Conservation (phyloP, 2,888 invertebrate genomes). For the Parnassius mnemosyne region DNA sequence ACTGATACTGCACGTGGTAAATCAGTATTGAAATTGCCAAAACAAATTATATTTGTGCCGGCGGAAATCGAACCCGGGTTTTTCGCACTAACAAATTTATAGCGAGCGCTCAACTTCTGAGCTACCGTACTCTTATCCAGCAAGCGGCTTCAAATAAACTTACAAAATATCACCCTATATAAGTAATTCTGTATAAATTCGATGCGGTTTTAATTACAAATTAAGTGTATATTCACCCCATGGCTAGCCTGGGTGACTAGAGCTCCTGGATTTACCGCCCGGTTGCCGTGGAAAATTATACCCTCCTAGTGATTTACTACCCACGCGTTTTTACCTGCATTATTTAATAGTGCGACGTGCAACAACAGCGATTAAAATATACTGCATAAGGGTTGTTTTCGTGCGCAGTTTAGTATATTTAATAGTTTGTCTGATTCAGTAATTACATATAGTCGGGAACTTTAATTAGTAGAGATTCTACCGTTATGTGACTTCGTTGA, state of each 20-base stretch:
- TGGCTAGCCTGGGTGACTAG: slow-evolving; percentile 22
- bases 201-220: slow-evolving; percentile 17
- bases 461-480: slow-evolving; percentile 29
- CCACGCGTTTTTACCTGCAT: slow-evolving; percentile 57
- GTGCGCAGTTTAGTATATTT: slow-evolving; percentile 16
- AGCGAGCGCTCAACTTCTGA: too few relatives aligned
- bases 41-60: too few relatives aligned
- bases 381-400: slow-evolving; percentile 27
- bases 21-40: too few relatives aligned
- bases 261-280: slow-evolving; percentile 47
- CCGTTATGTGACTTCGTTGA: background rate
- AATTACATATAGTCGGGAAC: slow-evolving; percentile 26
- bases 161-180: too few relatives aligned
- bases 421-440: slow-evolving; percentile 18
- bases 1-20: too few relatives aligned
- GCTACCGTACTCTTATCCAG: too few relatives aligned
- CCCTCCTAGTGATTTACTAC: slow-evolving; percentile 63
- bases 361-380: slow-evolving; percentile 30
- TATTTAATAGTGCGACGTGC: slow-evolving; percentile 33
- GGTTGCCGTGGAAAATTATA: slow-evolving; percentile 57
- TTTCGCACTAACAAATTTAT: too few relatives aligned
- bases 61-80: too few relatives aligned
- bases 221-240: slow-evolving; percentile 18
- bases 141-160: too few relatives aligned
- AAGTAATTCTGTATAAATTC: too few relatives aligned